These are phyloP conservation scores for Luperina testacea DNA, from an alignment of 2,888 invertebrate species.

Conservation along the genomic window DNA sequence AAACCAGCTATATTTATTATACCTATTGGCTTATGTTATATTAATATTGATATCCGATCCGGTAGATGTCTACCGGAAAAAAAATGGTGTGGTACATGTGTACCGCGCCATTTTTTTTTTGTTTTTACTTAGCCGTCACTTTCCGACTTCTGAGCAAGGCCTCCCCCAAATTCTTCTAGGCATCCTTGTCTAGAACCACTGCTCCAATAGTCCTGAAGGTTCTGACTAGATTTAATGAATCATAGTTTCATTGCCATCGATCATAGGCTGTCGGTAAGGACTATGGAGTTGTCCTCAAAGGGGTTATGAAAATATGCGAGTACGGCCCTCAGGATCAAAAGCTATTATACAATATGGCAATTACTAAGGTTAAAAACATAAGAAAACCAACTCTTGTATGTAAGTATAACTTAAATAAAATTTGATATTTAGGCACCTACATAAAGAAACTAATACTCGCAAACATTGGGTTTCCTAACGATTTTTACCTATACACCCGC, in stretches of 20 bases:
- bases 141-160: neutral
- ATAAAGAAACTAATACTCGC: too few relatives aligned
- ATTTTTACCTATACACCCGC: too few relatives aligned
- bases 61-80: too few relatives aligned
- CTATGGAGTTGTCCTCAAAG: constrained; percentile 13
- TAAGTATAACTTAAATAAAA: too few relatives aligned
- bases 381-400: too few relatives aligned
- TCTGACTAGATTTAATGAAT: constrained; percentile 1
- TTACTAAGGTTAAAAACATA: too few relatives aligned
- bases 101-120: neutral
- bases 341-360: constrained; percentile 43
- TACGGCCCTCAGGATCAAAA: constrained; percentile 23
- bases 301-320: constrained; percentile 29
- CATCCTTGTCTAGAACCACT: neutral
- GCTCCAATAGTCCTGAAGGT: constrained; percentile 7
- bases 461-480: too few relatives aligned
- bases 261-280: constrained; percentile 14
- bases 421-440: too few relatives aligned
- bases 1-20: constrained; percentile 29
- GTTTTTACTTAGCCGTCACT: neutral
- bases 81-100: too few relatives aligned
- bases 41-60: constrained; percentile 21
- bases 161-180: neutral
- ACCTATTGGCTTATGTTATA: constrained; percentile 14
- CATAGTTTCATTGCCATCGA: constrained; percentile 1